Percentiles rank a stretch among this genome's conserved stretches.
Conservation (phyloP, 2,888 invertebrate genomes). For the Eupithecia abbreviata region DNA sequence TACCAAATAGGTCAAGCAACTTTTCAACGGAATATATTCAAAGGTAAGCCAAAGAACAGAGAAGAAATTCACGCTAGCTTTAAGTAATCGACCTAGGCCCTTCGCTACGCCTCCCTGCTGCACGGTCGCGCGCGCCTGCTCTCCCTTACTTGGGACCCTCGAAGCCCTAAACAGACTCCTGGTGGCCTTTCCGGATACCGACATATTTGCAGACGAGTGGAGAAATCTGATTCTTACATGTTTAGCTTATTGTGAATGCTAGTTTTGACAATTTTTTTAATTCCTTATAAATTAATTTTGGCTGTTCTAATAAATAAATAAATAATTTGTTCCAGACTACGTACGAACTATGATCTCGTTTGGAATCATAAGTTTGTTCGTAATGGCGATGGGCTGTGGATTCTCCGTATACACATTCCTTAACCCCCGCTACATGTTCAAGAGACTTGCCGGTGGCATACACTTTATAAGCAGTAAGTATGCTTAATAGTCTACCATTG, state of each 20-base stretch:
- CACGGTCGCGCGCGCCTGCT: too few species aligned
- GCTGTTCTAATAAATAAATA: too few species aligned
- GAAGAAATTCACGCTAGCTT: neutral
- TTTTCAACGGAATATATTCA: neutral
- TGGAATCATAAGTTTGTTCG: slow-evolving; percentile 90
- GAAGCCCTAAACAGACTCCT: too few species aligned
- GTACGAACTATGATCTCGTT: slow-evolving; percentile 93
- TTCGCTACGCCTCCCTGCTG: too few species aligned
- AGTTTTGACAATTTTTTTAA: too few species aligned
- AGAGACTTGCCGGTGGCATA: slow-evolving; percentile 92
- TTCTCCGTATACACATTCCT: slow-evolving; percentile 93
- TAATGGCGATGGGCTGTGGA: slow-evolving; percentile 91
- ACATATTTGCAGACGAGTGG: too few species aligned
- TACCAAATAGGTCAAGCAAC: neutral
- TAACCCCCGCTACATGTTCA: slow-evolving; percentile 94
- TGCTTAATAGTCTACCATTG: neutral
- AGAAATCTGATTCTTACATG: too few species aligned
- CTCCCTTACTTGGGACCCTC: too few species aligned
- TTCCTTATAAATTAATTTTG: too few species aligned
- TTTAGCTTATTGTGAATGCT: too few species aligned
- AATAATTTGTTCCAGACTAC: slow-evolving; percentile 85
- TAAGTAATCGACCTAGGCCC: neutral
- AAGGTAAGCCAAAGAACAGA: neutral
- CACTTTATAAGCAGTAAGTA: slow-evolving; percentile 91
- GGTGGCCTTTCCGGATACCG: too few species aligned